These are phyloP conservation scores for Rhogogaster chlorosoma DNA, from an alignment of 2,888 invertebrate genomes.

Conservation along the genomic window DNA sequence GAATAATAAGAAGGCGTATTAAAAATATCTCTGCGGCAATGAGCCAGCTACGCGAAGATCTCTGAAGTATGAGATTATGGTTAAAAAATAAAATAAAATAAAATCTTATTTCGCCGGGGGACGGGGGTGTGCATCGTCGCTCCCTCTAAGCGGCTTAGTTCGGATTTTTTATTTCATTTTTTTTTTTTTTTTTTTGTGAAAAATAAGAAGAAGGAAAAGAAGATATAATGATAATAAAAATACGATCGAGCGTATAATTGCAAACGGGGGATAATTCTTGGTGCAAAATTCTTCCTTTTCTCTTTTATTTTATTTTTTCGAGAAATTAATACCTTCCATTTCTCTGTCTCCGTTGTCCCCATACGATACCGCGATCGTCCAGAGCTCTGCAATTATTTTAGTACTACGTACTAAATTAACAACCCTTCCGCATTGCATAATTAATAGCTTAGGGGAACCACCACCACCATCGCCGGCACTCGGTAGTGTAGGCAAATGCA, in stretches of 20 bases:
- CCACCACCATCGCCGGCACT: not conserved
- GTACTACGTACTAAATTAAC: slow-evolving; percentile 54
- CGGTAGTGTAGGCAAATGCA: slow-evolving; percentile 47
- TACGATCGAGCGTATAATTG: slow-evolving; percentile 17
- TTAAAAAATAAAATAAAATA: not conserved
- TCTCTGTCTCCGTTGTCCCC: not conserved
- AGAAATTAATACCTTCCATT: not conserved
- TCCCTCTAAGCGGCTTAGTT: slow-evolving; percentile 13
- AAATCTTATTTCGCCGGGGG: slow-evolving; percentile 21
- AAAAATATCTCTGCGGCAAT: slow-evolving; percentile 24
- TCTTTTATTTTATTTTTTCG: not conserved
- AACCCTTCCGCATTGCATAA: slow-evolving; percentile 65
- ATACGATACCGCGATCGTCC: not conserved
- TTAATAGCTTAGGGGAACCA: slow-evolving; percentile 62
- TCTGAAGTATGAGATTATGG: slow-evolving; percentile 3
- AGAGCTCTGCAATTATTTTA: slow-evolving; percentile 58
- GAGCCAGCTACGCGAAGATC: not conserved
- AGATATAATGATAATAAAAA: not conserved
- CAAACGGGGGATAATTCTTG: slow-evolving; percentile 8
- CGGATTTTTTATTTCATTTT: not conserved
- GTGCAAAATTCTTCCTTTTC: not conserved
- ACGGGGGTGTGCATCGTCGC: no score
- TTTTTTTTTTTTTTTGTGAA: not conserved
- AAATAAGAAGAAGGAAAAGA: not conserved
- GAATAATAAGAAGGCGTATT: not conserved